Percentiles rank a stretch among this genome's conserved stretches.
Evolutionary conservation across 1,140 invertebrate species (phyloP).

Genomic region (Tetranychus urticae): DNA sequence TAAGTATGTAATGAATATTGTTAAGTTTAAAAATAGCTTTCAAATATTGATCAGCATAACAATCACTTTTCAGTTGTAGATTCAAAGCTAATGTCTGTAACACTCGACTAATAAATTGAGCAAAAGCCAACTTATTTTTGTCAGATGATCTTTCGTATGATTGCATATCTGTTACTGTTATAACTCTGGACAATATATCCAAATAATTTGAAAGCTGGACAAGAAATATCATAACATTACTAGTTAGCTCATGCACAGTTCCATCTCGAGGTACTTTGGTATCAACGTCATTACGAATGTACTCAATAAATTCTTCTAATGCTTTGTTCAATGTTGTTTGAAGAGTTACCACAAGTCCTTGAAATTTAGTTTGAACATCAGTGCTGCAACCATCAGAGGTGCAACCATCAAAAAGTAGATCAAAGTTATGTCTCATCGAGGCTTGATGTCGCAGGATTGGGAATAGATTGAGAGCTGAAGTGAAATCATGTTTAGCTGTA

Average conservation of each 20-base stretch:
- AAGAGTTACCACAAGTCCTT: conserved; percentile 42
- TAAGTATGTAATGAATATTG: conserved; percentile 77
- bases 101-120: conserved; percentile 27
- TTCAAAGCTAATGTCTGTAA: conserved; percentile 58
- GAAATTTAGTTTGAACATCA: conserved; percentile 22
- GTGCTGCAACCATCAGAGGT: not conserved
- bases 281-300: conserved; percentile 54
- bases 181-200: conserved; percentile 13
- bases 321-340: conserved; percentile 56
- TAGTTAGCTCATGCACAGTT: conserved; percentile 82
- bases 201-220: conserved; percentile 39
- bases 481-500: conserved; percentile 52
- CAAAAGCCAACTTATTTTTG: conserved; percentile 13
- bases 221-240: conserved; percentile 64
- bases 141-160: conserved; percentile 10
- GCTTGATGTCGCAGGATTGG: conserved; percentile 59
- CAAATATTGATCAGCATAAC: conserved; percentile 49
- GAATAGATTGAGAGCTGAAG: conserved; percentile 55
- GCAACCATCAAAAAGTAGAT: conserved; percentile 36
- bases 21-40: conserved; percentile 63
- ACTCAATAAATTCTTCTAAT: conserved; percentile 77
- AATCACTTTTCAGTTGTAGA: conserved; percentile 46
- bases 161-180: conserved; percentile 11
- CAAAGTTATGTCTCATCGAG: conserved; percentile 55
- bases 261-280: conserved; percentile 72